Evolutionary conservation across 2,113 vertebrate genomes (phyloP).

Genomic region (Urocynchramus pylzowi): DNA sequence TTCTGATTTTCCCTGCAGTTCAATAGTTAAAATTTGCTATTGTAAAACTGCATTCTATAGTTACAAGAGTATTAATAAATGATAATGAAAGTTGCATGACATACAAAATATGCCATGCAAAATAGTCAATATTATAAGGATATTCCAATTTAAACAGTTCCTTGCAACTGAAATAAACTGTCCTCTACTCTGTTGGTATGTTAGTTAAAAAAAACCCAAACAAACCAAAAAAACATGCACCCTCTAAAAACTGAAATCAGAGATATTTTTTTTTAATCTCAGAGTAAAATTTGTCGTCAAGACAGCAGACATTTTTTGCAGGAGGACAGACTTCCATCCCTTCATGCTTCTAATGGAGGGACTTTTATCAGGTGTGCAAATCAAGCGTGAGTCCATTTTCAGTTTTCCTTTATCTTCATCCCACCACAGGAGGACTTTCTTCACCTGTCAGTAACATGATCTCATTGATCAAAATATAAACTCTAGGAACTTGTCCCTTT

Average conservation of each 20-base stretch:
- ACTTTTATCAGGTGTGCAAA: not conserved
- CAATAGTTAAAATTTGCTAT: not conserved
- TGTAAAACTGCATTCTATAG: not conserved
- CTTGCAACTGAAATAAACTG: not conserved
- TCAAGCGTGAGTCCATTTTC: not conserved
- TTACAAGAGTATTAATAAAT: not conserved
- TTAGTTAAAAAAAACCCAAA: not conserved
- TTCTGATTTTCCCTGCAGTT: not conserved
- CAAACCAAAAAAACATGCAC: not conserved
- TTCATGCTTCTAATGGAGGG: not conserved
- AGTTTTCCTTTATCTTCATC: not conserved
- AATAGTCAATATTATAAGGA: not conserved
- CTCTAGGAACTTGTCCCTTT: not conserved
- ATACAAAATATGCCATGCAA: not conserved
- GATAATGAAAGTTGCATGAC: not conserved
- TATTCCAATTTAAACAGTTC: not conserved
- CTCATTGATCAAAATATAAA: not conserved
- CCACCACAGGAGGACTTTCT: not conserved
- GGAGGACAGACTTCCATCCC: not conserved
- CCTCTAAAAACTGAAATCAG: not conserved
- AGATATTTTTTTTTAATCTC: not conserved
- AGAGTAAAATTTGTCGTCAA: not conserved
- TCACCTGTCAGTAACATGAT: not conserved
- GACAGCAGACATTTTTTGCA: not conserved
- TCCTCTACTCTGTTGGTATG: not conserved